Evolutionary conservation across 53 echinoderm and acorn worm genomes (phyloP), one percentile per base, ranked within the genome.

Genomic region (Zoroaster sp.): DNA sequence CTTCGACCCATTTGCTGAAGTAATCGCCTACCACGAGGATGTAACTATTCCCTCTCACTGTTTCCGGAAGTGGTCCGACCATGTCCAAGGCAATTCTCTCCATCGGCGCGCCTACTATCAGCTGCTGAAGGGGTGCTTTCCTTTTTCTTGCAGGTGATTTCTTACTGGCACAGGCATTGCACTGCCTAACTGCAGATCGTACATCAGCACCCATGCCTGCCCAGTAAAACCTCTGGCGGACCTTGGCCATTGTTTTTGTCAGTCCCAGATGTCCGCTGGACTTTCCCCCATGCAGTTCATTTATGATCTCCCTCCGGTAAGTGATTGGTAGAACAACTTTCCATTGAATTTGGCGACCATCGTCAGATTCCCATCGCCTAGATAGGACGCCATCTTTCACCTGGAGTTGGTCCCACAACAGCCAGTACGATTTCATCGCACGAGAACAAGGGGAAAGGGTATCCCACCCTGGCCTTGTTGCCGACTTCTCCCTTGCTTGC

Each of bases 1-100:
- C 74, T 20, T 90, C 83, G 1, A 55, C 40, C 81, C 83, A 83
- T 25, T 83, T 90, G 17, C 83, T 73, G 32, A 90, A 90, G 41
- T 83, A 90, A 35, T 90, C 83, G 2, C 66, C 70, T 5, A 90
- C 70, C 0, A 91, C 73, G 5, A 78, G 65, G 34, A 69, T 74
- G 28, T 81, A 90, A 42, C 6, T 43, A 21, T 85, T 90, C 3
- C 90, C 90, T 5, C 74, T 54, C 4, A 74, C 68, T 17, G 83
- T 73, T 18, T 31, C 13, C 5, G 90, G 90, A 10, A 90, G 59
- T 4, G 75, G 83, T 6, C 90, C 90, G 2, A 81, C 53, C 3
- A 90, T 74, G 47, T 90, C 90, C 34, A 83, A 36, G 8, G 83
- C 83, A 14, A 90, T 36, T 9, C 85, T 17, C 18, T 74, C 74